Percentiles rank a stretch among this genome's conserved stretches.
These are phyloP conservation scores for Octopus bimaculoides DNA, from an alignment of 1,140 invertebrate species.

Conservation along the genomic window DNA sequence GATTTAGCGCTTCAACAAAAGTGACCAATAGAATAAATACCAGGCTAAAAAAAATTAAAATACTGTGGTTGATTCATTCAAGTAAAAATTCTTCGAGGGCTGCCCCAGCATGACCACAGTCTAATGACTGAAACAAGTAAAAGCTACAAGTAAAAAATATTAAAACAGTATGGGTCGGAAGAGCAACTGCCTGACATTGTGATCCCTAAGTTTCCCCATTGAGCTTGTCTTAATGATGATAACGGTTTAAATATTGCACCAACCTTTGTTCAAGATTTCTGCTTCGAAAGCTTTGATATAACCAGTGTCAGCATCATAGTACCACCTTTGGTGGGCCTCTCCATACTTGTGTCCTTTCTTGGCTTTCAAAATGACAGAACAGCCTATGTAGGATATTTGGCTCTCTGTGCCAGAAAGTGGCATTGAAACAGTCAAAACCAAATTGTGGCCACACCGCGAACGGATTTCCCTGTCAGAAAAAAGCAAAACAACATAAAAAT, in stretches of 20 bases:
- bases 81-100: no score
- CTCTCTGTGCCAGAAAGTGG: constrained; percentile 39
- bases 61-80: no score
- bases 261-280: constrained; percentile 49
- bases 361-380: constrained; percentile 45
- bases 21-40: no score
- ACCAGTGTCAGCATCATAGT: constrained; percentile 51
- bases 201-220: no score
- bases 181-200: no score
- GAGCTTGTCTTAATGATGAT: no score
- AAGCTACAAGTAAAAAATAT: no score
- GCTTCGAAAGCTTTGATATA: constrained; percentile 52
- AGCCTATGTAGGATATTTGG: constrained; percentile 41
- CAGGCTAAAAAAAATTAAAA: no score
- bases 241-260: not conserved
- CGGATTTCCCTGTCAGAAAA: constrained; percentile 42
- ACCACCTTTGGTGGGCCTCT: constrained; percentile 54
- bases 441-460: constrained; percentile 37
- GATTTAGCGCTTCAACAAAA: no score
- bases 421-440: constrained; percentile 46
- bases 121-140: no score
- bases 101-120: no score
- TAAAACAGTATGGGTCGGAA: no score
- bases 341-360: constrained; percentile 45
- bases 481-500: not conserved